Evolutionary conservation across 1,140 invertebrate species (phyloP), one percentile per base, ranked within the genome.

Genomic region (Chelonus insularis): DNA sequence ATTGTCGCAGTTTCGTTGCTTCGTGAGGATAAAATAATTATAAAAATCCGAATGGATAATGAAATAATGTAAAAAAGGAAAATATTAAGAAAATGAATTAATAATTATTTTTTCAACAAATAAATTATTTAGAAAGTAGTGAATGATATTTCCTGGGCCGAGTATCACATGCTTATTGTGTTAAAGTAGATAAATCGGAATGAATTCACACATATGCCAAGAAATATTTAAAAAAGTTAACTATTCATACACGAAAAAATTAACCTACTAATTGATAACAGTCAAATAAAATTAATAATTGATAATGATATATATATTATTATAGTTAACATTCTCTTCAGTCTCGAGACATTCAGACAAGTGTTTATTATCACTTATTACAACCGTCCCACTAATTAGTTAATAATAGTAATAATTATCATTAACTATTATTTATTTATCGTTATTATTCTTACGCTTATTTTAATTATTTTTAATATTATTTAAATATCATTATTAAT

Each of bases 1-100:
- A 36, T 36, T 37, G 36, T 52, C 50, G 50, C 16, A 52, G 50
- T 52, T 52, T 52, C 29, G 50, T 52, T 52, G 50, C 50, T 52
- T 52, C 32, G 32, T 52, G 32, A 9, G n/a, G n/a, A 5, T n/a
- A 8, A 39, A 39, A 39, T 39, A 39, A 39, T 39, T 11, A 39
- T 12, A 11, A 5, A 11, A 37, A 36, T 25, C 12, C n/a, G 29
- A 34, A 8, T 18, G 11, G 36, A 36, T 36, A 52, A 51, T 51
- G 9, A 29, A 52, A 16, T 34, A 34, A 52, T 36, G 36, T 11
- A 16, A 52, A 4, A 34, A 34, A 52, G 12, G 16, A 37, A 18
- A 52, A n/a, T n/a, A n/a, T n/a, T n/a, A n/a, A n/a, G n/a, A n/a
- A n/a, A n/a, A n/a, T n/a, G n/a, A n/a, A n/a, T n/a, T n/a, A n/a